Percentiles rank a stretch among this genome's conserved stretches.
Evolutionary conservation across 2,888 invertebrate genomes (phyloP).

Genomic region (Halocaridina rubra): DNA sequence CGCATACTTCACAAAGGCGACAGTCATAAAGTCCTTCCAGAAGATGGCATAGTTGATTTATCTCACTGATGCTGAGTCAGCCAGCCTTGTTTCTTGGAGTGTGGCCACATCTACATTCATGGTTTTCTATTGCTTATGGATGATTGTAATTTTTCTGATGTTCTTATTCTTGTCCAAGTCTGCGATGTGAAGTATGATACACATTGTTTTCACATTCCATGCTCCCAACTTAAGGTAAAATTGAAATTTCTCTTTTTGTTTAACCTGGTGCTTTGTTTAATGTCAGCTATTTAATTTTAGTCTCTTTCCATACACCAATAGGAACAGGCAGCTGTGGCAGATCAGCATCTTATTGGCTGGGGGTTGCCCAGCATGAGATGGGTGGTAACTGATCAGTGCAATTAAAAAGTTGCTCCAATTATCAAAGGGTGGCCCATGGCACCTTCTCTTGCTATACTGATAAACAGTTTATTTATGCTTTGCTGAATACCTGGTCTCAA

Average conservation of each 20-base stretch:
- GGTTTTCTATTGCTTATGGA: background rate
- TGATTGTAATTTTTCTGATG: background rate
- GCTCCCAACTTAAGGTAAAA: background rate
- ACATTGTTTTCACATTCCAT: background rate
- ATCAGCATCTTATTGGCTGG: constrained; percentile 11
- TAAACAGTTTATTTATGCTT: too few species aligned
- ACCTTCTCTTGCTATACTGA: too few species aligned
- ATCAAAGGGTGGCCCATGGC: too few species aligned
- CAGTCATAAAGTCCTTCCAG: too few species aligned
- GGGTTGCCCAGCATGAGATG: constrained; percentile 9
- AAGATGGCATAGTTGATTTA: background rate
- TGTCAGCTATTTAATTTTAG: background rate
- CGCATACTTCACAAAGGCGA: background rate
- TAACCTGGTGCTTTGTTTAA: background rate
- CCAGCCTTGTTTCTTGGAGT: background rate
- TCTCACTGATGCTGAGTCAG: background rate
- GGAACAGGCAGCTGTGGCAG: background rate
- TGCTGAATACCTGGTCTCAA: too few species aligned
- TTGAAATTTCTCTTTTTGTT: background rate
- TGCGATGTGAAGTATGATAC: background rate
- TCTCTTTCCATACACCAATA: background rate
- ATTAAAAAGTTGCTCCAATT: background rate
- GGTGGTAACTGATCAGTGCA: constrained; percentile 4
- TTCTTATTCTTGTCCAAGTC: background rate
- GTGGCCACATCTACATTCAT: background rate